phyloP scores from a whole-genome alignment of 2,797 vertebrate genomes.

The Tympanoctomys barrerae region DNA sequence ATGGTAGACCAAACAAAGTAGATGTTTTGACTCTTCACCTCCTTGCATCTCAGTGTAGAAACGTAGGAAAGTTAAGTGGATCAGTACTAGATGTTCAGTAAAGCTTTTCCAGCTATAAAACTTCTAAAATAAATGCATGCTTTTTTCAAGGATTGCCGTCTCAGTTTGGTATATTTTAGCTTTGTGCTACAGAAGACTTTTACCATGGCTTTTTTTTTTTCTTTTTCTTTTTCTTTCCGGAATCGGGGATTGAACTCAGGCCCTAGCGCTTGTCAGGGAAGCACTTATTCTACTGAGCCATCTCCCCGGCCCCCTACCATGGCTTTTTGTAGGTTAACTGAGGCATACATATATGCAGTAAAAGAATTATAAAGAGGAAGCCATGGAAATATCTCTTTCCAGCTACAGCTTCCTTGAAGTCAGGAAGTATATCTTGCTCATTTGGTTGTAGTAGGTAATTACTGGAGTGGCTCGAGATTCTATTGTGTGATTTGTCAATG shows the following conservation, averaged over 20 bases:
- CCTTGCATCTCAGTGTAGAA: background rate
- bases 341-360: background rate
- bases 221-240: too few species aligned
- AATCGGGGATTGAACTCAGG: too few species aligned
- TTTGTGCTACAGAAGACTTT: slow-evolving; percentile 42
- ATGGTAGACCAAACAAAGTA: background rate
- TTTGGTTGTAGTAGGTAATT: slow-evolving; percentile 26
- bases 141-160: background rate
- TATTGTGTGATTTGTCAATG: background rate
- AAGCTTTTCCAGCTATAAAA: slow-evolving; percentile 36
- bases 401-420: background rate
- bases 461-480: slow-evolving; percentile 6
- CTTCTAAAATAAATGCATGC: slow-evolving; percentile 18
- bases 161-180: slow-evolving; percentile 32
- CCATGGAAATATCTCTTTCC: slow-evolving; percentile 18
- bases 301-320: background rate
- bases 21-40: background rate
- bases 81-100: background rate
- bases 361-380: slow-evolving; percentile 34
- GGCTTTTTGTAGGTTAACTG: slow-evolving; percentile 34
- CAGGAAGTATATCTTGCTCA: slow-evolving; percentile 29
- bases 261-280: too few species aligned
- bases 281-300: too few species aligned
- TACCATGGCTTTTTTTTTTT: background rate
- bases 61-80: background rate